phyloP scores from a whole-genome alignment of 2,797 vertebrate species.

The Anguilla megastoma region DNA sequence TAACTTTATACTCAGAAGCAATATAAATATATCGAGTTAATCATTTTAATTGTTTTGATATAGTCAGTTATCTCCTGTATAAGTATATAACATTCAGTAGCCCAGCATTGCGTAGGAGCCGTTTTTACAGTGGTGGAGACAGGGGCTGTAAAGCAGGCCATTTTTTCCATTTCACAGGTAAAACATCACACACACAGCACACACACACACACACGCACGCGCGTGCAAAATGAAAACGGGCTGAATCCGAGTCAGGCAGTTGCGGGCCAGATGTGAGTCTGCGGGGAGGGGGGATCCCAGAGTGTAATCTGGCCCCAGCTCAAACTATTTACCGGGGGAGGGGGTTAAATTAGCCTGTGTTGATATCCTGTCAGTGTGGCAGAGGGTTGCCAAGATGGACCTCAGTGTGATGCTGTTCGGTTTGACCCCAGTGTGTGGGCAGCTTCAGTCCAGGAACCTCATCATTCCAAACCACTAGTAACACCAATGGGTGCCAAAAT shows the following conservation, averaged over 20 bases:
- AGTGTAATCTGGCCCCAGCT: slow-evolving; percentile 69
- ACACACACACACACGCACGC: slow-evolving; percentile 30
- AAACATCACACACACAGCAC: slow-evolving; percentile 14
- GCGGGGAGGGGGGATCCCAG: slow-evolving; percentile 67
- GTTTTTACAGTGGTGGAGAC: neutral
- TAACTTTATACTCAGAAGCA: neutral
- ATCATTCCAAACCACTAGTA: neutral
- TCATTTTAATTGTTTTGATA: neutral
- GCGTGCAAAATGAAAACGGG: slow-evolving; percentile 56
- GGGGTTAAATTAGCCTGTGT: slow-evolving; percentile 15
- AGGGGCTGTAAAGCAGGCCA: neutral
- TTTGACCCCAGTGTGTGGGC: neutral
- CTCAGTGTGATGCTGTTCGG: neutral
- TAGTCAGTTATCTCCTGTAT: neutral
- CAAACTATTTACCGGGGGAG: slow-evolving; percentile 71
- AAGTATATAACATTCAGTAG: neutral
- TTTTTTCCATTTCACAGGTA: neutral
- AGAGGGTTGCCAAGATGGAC: neutral
- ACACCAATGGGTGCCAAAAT: neutral
- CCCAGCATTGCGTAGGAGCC: neutral
- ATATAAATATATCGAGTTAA: neutral
- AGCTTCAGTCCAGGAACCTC: neutral
- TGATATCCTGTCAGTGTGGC: slow-evolving; percentile 16
- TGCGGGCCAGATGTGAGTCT: slow-evolving; percentile 69
- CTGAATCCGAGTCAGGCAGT: slow-evolving; percentile 55